A percentile compares a stretch with the other conserved stretches of the same genome.
Evolutionary conservation across 2,888 invertebrate species (phyloP).

Genomic region (Epirrhoe alternata): DNA sequence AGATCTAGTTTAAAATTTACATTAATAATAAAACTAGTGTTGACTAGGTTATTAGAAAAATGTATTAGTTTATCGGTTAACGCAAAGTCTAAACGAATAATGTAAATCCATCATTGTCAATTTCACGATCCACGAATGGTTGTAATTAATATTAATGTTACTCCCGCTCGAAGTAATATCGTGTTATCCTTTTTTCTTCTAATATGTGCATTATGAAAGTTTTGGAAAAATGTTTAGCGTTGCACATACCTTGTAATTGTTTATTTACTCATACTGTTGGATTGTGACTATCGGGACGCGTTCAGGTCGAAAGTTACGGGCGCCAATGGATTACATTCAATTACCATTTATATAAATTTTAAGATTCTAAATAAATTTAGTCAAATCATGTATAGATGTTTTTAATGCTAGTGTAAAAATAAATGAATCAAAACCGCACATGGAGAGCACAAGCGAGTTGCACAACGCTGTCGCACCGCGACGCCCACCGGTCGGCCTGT

Average conservation of each 20-base stretch:
- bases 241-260: constrained; percentile 14
- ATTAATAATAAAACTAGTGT: constrained; percentile 44
- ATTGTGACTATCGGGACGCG: constrained; percentile 17
- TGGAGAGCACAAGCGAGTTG: constrained; percentile 19
- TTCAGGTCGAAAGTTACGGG: constrained; percentile 14
- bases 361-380: constrained; percentile 25
- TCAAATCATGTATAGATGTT: constrained; percentile 30
- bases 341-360: constrained; percentile 17
- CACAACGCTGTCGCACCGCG: constrained; percentile 20
- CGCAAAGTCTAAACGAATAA: constrained; percentile 43
- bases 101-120: constrained; percentile 46
- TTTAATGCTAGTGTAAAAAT: constrained; percentile 25
- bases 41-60: constrained; percentile 45
- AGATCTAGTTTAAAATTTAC: constrained; percentile 47
- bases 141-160: constrained; percentile 45
- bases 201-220: constrained; percentile 16
- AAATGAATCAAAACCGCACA: constrained; percentile 15
- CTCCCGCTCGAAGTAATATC: constrained; percentile 33
- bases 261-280: constrained; percentile 5
- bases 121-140: constrained; percentile 45
- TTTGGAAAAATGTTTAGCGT: constrained; percentile 21
- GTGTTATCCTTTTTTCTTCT: constrained; percentile 19
- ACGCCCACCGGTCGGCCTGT: constrained; percentile 12
- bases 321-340: constrained; percentile 16
- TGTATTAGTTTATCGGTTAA: constrained; percentile 45